These are phyloP conservation scores for Pandemis cinnamomeana DNA, from an alignment of 2,888 invertebrate genomes.

Conservation along the genomic window DNA sequence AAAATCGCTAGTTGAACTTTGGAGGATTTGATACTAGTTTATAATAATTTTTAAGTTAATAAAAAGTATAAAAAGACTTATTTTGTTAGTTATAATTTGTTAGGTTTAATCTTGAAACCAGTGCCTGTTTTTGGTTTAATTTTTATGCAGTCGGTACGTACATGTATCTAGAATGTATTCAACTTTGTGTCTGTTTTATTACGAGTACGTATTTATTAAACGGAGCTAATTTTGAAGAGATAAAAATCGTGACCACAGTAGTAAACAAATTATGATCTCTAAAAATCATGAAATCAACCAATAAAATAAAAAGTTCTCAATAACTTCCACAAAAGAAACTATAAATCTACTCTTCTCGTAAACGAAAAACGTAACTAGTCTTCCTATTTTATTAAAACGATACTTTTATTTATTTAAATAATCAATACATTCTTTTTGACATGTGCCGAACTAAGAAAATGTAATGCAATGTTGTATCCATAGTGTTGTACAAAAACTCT, in stretches of 20 bases:
- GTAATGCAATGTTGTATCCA: slow-evolving; percentile 39
- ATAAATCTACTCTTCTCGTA: no score
- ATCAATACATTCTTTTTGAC: slow-evolving; percentile 4
- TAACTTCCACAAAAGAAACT: no score
- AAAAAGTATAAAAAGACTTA: slow-evolving; percentile 75
- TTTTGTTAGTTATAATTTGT: slow-evolving; percentile 59
- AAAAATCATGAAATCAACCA: not conserved
- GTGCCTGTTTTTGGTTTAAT: slow-evolving; percentile 45
- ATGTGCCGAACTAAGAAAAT: slow-evolving; percentile 19
- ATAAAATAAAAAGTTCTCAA: not conserved
- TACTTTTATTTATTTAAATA: not conserved
- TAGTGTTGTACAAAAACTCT: slow-evolving; percentile 21
- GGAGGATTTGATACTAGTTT: slow-evolving; percentile 70
- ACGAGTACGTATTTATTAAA: not conserved
- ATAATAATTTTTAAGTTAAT: slow-evolving; percentile 61
- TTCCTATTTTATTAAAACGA: not conserved
- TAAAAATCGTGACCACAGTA: not conserved
- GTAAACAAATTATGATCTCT: not conserved
- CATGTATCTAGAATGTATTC: slow-evolving; percentile 18
- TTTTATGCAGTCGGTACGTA: slow-evolving; percentile 26
- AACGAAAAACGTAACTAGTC: not conserved
- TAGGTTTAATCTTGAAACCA: slow-evolving; percentile 51
- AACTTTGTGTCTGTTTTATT: not conserved
- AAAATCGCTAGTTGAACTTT: slow-evolving; percentile 57
- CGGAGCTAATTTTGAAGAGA: not conserved